These are phyloP conservation scores for Dicrostonyx torquatus DNA, from an alignment of 2,797 vertebrate genomes.

Conservation along the genomic window DNA sequence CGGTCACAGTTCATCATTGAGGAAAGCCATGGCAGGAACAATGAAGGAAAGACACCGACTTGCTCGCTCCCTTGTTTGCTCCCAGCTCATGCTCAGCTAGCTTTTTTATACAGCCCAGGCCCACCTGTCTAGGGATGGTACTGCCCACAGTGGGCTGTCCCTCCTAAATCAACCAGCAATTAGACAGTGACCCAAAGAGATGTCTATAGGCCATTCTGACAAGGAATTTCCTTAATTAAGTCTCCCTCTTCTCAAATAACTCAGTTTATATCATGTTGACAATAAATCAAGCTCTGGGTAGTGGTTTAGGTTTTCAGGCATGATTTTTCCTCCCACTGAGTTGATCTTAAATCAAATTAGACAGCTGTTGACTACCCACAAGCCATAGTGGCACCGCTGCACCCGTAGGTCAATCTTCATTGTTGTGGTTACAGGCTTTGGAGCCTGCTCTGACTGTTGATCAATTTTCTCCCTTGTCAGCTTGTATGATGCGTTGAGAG, in stretches of 20 bases:
- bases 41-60: no score
- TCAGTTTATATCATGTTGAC: not conserved
- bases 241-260: not conserved
- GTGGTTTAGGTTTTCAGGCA: not conserved
- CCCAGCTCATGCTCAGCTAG: no score
- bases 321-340: not conserved
- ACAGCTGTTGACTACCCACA: not conserved
- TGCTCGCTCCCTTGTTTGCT: no score
- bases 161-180: not conserved
- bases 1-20: no score
- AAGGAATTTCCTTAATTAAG: not conserved
- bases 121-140: not conserved
- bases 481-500: no score
- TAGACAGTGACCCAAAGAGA: not conserved
- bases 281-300: not conserved
- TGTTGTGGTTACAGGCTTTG: no score
- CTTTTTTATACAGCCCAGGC: not conserved
- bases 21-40: no score
- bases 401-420: no score
- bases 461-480: no score
- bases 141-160: not conserved
- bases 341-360: not conserved
- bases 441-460: no score
- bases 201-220: not conserved
- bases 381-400: no score